Evolutionary conservation across 1,140 invertebrate genomes (phyloP), one percentile per base, ranked within the genome.

Genomic region (Theocolax elegans): DNA sequence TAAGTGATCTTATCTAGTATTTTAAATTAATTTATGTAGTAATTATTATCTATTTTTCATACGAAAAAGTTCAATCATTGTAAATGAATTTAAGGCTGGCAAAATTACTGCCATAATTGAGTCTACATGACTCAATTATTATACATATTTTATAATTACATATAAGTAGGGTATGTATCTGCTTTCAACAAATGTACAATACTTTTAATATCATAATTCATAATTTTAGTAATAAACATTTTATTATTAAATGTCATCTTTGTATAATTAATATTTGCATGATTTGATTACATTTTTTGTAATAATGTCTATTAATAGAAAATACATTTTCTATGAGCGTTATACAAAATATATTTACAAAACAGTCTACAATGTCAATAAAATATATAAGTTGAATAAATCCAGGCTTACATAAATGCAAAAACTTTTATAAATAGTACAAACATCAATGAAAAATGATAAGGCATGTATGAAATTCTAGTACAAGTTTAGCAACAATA

Each of bases 351-450:
- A 46, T 67, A 48, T 42, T 53, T 76, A 76, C 53, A 73, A 79
- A 35, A 29, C 27, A 67, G 2, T 58, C n/a, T 35, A 17, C 27
- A 0, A 42, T 31, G 19, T 38, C 42, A 40, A 59, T 56, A 67
- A 46, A 67, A 25, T 49, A 58, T 35, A 15, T 21, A 31, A 35
- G 6, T n/a, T n/a, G n/a, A n/a, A 25, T 0, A 48, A 46, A 58
- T 10, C 9, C 27, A 58, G 15, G 51, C 27, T 56, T 49, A 31
- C 13, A 79, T 76, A 72, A 79, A 74, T 79, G 70, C 75, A 80
- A 79, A 76, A 73, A 75, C 76, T 77, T 80, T 77, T 76, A 78
- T 59, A 51, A 56, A 67, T 48, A 59, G 54, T 59, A 59, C 54
- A 67, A 67, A 67, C 48, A 12, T 35, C 15, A 35, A 63, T 62